Base-by-base conservation (phyloP, 2,888 invertebrate species). In the Shargacucullia verbasci region DNA sequence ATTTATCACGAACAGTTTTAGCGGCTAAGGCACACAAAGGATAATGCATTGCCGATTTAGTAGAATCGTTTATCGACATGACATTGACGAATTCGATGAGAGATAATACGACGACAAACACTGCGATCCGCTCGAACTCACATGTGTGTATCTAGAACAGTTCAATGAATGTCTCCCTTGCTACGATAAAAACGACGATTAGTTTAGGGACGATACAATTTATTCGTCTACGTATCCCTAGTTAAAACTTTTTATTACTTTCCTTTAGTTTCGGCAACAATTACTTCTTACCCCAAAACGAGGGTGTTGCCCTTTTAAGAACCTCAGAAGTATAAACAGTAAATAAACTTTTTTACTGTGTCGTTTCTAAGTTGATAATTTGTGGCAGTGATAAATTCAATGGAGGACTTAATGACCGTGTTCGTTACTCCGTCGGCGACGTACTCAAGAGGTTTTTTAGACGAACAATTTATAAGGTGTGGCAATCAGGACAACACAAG, bases 1-100 rank as follows among this genome's bases (percentile, higher is more conserved):
- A 86, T 90, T 90, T 86, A 89, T 90, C 87, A 90, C 78, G 71
- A 82, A 82, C 81, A 83, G 85, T 86, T 88, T 88, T 87, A 87
- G 82, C 83, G 81, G 80, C 75, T 78, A 73, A 84, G 77, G 80
- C 69, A 84, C 80, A 87, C 84, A 87, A 87, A 85, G 83, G 86
- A 83, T 86, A 85, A 87, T 81, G 80, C 78, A 80, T 83, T 80
- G 80, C 77, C 75, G 83, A 85, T 87, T 84, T 80, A 75, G 79
- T 77, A 73, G 75, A 74, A 84, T 79, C 84, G 80, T 85, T 86
- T 86, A 86, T 86, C 81, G 81, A 78, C 70, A 80, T 77, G 87
- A 86, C 87, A 81, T 79, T 87, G 86, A 89, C 82, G 82, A 81
- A 87, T 86, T 81, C 75, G 75, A 82, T 76, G 69, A 72, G 69